A percentile compares a stretch with the other conserved stretches of the same genome.
Evolutionary conservation across 2,113 vertebrate genomes (phyloP).

Genomic region (Alligator mississippiensis): DNA sequence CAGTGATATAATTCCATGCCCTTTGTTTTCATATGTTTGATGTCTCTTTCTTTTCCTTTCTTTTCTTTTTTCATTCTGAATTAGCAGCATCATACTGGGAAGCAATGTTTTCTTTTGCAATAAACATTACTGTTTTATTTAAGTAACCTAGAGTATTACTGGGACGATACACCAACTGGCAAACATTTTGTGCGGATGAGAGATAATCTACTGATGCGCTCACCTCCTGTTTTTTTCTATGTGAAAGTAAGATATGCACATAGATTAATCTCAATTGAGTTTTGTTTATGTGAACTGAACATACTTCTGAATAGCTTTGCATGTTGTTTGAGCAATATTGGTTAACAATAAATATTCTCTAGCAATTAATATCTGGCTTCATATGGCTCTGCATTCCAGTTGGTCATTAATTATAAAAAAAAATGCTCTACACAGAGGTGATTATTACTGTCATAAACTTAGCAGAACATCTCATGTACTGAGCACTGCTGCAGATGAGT

Average conservation of each 20-base stretch:
- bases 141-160: background rate
- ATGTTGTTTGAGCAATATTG: background rate
- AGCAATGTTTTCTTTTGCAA: background rate
- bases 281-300: background rate
- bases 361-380: background rate
- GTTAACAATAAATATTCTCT: background rate
- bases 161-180: background rate
- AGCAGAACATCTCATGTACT: background rate
- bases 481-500: background rate
- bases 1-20: rapidly evolving
- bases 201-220: background rate
- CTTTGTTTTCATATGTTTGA: background rate
- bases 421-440: background rate
- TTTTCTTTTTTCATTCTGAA: background rate
- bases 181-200: rapidly evolving
- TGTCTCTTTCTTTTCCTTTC: background rate
- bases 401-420: background rate
- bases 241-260: background rate
- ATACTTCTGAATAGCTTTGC: background rate
- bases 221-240: background rate
- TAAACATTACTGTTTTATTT: background rate
- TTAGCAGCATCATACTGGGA: background rate
- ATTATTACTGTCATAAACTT: background rate
- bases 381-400: background rate
- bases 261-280: background rate